phyloP scores from a whole-genome alignment of 2,888 invertebrate genomes.

The Meloe dianella region DNA sequence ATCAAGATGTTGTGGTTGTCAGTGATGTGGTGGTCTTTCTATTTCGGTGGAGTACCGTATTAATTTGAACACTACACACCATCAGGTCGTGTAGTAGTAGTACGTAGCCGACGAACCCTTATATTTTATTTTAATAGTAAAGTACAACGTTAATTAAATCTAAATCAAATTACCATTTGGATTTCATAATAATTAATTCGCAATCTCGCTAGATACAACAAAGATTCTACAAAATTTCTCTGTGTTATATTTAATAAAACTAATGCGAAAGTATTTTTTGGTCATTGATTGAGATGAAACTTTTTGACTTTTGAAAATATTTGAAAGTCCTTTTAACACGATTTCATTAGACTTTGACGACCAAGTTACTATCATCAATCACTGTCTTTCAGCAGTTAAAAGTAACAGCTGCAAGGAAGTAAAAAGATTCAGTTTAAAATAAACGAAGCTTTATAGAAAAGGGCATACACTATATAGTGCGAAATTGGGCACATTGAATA shows the following conservation, averaged over 20 bases:
- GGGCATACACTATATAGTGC: too few species aligned
- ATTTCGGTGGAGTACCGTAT: background rate
- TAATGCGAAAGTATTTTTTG: background rate
- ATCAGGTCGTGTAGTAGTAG: background rate
- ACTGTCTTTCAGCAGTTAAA: slow-evolving; percentile 10
- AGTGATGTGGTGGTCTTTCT: background rate
- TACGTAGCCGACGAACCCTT: slow-evolving; percentile 22
- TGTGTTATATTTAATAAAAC: too few species aligned
- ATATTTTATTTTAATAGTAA: slow-evolving; percentile 28
- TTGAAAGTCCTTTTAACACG: background rate
- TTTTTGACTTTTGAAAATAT: slow-evolving; percentile 1
- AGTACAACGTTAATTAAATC: slow-evolving; percentile 57
- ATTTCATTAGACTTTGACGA: slow-evolving; percentile 5
- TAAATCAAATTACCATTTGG: slow-evolving; percentile 61
- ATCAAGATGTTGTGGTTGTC: background rate
- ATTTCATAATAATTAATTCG: slow-evolving; percentile 60
- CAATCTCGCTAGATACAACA: background rate
- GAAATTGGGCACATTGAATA: too few species aligned
- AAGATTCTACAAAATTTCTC: too few species aligned
- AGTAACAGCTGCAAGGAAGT: slow-evolving; percentile 6
- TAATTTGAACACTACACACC: slow-evolving; percentile 15
- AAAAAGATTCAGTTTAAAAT: background rate
- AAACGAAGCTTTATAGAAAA: background rate
- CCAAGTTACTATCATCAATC: slow-evolving; percentile 1
- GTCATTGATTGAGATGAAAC: background rate